Conservation (phyloP, 1,140 invertebrate genomes). For the Euura saliciscinereae region DNA sequence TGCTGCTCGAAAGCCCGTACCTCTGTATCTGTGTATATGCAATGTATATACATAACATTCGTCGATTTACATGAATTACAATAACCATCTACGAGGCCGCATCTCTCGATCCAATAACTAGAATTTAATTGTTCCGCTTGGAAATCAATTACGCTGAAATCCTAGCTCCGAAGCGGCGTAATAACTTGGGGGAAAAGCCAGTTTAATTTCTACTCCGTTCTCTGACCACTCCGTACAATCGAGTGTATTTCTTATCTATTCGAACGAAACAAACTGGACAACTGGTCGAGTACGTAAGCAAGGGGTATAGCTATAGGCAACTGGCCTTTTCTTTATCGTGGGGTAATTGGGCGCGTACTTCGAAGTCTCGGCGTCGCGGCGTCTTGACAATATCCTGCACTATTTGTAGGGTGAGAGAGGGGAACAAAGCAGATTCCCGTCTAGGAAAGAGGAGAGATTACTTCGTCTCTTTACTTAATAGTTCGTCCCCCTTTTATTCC, state of each 20-base stretch:
- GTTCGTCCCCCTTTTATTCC: background rate
- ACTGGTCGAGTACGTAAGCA: constrained; percentile 1
- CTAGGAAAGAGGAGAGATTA: background rate
- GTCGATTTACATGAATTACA: background rate
- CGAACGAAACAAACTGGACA: background rate
- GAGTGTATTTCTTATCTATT: background rate
- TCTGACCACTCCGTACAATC: background rate
- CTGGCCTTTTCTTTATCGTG: background rate
- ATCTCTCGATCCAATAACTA: too few relatives aligned
- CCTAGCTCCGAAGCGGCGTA: too few relatives aligned
- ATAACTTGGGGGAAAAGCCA: too few relatives aligned
- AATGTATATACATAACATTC: too few relatives aligned
- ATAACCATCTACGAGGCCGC: too few relatives aligned
- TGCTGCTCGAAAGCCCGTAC: background rate
- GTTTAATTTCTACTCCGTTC: too few relatives aligned
- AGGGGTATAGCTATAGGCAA: background rate
- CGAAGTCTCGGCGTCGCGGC: constrained; percentile 1
- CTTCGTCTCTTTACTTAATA: background rate
- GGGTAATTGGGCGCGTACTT: background rate
- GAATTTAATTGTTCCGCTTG: too few relatives aligned
- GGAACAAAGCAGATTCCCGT: background rate
- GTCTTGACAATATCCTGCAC: background rate
- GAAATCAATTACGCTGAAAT: too few relatives aligned
- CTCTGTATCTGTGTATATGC: background rate
- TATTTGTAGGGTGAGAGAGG: background rate